A percentile compares a stretch with the other conserved stretches of the same genome.
Conservation (phyloP, 2,113 vertebrate genomes). For the Cacatua alba region DNA sequence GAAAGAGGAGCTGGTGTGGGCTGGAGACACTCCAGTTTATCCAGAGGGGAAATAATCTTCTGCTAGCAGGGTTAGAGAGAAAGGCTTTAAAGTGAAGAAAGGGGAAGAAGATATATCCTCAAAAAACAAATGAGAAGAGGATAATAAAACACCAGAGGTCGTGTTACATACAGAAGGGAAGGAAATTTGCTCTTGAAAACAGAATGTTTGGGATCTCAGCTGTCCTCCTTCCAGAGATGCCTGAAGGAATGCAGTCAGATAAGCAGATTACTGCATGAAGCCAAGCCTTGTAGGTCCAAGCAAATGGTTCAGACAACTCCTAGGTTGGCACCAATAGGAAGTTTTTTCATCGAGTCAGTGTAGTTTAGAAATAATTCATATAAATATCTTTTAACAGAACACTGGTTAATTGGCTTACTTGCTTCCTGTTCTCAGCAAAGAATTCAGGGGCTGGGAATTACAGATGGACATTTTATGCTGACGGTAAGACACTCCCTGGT, state of each 20-base stretch:
- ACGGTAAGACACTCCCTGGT: background rate
- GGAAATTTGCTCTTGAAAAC: background rate
- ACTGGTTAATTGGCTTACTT: background rate
- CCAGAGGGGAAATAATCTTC: background rate
- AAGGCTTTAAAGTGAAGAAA: background rate
- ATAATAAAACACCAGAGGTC: background rate
- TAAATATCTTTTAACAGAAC: background rate
- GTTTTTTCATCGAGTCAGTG: background rate
- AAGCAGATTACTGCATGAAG: background rate
- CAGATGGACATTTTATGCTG: background rate
- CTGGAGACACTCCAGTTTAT: background rate
- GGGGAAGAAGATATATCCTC: background rate
- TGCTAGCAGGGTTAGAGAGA: background rate
- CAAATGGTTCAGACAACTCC: background rate
- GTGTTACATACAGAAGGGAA: background rate
- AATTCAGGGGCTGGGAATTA: background rate
- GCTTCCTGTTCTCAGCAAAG: background rate
- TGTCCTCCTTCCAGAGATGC: background rate
- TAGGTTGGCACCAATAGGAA: background rate
- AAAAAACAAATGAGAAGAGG: background rate
- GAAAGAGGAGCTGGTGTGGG: background rate
- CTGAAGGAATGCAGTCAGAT: background rate
- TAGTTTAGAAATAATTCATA: background rate
- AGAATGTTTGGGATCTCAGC: background rate
- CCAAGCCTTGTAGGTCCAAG: background rate